These are phyloP conservation scores for Chanos chanos DNA, from an alignment of 2,797 vertebrate species.

Conservation along the genomic window DNA sequence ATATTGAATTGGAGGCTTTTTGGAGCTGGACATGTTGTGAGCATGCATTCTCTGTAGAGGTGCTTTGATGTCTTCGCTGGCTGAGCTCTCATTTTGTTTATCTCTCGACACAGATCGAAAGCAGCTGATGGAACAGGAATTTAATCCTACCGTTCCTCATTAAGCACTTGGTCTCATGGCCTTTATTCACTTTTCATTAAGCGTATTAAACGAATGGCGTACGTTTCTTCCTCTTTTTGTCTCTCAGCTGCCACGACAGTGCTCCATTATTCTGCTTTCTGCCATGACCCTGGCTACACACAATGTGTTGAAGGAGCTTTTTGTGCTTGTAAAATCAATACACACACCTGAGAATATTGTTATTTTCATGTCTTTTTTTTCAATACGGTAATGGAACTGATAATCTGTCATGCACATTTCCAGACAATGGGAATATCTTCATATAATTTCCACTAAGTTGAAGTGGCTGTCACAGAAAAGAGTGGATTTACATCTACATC, in stretches of 20 bases:
- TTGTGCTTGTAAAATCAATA: constrained; percentile 39
- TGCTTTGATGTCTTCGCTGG: constrained; percentile 32
- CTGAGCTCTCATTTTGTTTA: constrained; percentile 42
- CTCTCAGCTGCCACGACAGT: constrained; percentile 27
- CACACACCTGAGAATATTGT: constrained; percentile 28
- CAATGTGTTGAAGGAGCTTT: constrained; percentile 40
- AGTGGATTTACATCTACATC: not conserved
- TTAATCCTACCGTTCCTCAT: constrained; percentile 46
- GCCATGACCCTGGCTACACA: constrained; percentile 31
- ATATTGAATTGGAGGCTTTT: constrained; percentile 26
- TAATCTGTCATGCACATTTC: constrained; percentile 32
- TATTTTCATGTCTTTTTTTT: constrained; percentile 19
- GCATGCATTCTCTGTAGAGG: constrained; percentile 3
- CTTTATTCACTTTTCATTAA: constrained; percentile 49
- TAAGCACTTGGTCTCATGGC: constrained; percentile 41
- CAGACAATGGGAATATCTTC: too few relatives aligned
- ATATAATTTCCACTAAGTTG: too few relatives aligned
- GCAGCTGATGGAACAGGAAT: constrained; percentile 47
- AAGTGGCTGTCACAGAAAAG: too few relatives aligned
- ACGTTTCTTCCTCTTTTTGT: constrained; percentile 27
- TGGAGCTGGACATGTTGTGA: constrained; percentile 33
- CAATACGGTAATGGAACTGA: constrained; percentile 14
- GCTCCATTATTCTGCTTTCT: constrained; percentile 39
- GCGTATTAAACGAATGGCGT: constrained; percentile 38
- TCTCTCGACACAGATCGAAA: constrained; percentile 42